Conservation (phyloP, 2,113 vertebrate species). For the Corythoichthys intestinalis region DNA sequence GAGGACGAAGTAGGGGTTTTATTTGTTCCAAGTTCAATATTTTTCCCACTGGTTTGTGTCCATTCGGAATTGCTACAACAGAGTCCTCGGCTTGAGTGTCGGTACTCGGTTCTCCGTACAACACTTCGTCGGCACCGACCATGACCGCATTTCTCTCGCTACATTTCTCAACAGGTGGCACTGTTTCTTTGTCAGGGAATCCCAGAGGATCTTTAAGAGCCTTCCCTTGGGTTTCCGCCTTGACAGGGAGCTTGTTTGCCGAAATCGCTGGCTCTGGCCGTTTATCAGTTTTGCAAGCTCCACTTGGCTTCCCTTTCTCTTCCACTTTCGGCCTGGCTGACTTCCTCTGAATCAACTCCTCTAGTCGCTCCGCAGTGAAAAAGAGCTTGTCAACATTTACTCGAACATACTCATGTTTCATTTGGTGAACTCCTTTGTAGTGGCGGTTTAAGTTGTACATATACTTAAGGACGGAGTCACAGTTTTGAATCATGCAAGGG, state of each 20-base stretch:
- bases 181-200: slow-evolving; percentile 49
- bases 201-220: slow-evolving; percentile 28
- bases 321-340: slow-evolving; percentile 52
- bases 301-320: slow-evolving; percentile 44
- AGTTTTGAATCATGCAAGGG: slow-evolving; percentile 92
- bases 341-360: slow-evolving; percentile 74
- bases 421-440: slow-evolving; percentile 82
- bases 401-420: slow-evolving; percentile 63
- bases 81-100: slow-evolving; percentile 49
- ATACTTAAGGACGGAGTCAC: slow-evolving; percentile 85
- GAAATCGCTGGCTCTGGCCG: slow-evolving; percentile 55
- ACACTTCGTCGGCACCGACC: slow-evolving; percentile 64
- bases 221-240: slow-evolving; percentile 33
- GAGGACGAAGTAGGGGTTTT: slow-evolving; percentile 57
- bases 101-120: slow-evolving; percentile 62
- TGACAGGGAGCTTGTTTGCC: slow-evolving; percentile 46
- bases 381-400: slow-evolving; percentile 77
- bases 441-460: slow-evolving; percentile 84
- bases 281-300: slow-evolving; percentile 67
- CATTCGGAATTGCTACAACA: slow-evolving; percentile 6
- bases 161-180: slow-evolving; percentile 12
- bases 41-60: slow-evolving; percentile 45
- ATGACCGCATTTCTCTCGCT: slow-evolving; percentile 55
- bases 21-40: slow-evolving; percentile 48
- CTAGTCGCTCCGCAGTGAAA: slow-evolving; percentile 68